A percentile compares a stretch with the other conserved stretches of the same genome.
Conservation (phyloP, 2,888 invertebrate species). For the Lumbricus terrestris region DNA sequence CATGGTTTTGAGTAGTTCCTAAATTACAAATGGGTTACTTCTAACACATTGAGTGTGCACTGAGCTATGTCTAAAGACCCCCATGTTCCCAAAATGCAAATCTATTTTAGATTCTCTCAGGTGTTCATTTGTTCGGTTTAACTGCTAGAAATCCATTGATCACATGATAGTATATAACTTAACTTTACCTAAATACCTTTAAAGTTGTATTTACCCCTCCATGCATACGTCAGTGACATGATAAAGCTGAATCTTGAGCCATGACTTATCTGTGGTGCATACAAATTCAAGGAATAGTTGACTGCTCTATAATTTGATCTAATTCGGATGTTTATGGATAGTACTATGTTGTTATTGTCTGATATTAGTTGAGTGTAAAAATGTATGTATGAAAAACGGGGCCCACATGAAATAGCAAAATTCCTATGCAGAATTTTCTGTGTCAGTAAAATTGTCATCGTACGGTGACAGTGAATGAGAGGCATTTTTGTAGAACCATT, state of each 20-base stretch:
- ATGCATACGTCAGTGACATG: neutral
- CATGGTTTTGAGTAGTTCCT: neutral
- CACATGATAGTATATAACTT: neutral
- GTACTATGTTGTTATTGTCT: neutral
- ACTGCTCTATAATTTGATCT: neutral
- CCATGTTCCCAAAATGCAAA: neutral
- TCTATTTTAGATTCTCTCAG: neutral
- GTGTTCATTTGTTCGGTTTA: neutral
- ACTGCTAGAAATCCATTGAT: neutral
- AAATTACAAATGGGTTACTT: neutral
- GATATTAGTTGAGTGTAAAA: neutral
- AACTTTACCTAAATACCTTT: neutral
- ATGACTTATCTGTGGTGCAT: neutral
- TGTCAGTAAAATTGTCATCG: neutral
- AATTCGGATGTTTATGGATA: neutral
- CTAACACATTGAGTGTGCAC: neutral
- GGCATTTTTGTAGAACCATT: constrained; percentile 11
- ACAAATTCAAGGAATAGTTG: neutral
- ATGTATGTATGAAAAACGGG: neutral
- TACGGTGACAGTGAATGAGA: neutral
- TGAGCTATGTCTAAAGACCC: neutral
- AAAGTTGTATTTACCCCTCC: no score
- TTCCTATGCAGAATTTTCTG: neutral
- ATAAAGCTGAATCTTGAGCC: neutral
- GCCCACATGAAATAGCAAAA: neutral